Percentiles rank a stretch among this genome's conserved stretches.
Conservation (phyloP, 2,888 invertebrate species). For the Lasius platythorax region DNA sequence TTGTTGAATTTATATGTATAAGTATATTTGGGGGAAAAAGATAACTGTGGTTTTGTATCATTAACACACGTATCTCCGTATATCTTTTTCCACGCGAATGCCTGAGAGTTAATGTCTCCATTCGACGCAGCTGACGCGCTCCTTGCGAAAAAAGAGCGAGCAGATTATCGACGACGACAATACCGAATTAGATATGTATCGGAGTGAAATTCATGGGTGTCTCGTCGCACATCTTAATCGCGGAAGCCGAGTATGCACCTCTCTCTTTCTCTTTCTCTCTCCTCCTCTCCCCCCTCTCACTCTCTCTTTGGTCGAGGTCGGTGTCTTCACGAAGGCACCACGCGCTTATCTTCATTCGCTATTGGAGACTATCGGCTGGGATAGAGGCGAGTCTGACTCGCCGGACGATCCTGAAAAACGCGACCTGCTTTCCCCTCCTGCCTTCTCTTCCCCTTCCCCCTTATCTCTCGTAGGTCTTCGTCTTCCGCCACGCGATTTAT, state of each 20-base stretch:
- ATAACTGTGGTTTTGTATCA: neutral
- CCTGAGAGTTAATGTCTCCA: neutral
- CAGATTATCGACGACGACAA: conserved; percentile 71
- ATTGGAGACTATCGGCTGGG: conserved; percentile 33
- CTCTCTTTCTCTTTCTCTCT: neutral
- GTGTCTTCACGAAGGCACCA: conserved; percentile 53
- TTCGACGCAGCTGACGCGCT: neutral
- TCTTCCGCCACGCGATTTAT: conserved; percentile 55
- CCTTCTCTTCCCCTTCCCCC: neutral
- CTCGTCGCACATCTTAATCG: conserved; percentile 73
- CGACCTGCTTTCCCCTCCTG: neutral
- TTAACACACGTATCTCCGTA: neutral
- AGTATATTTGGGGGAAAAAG: neutral
- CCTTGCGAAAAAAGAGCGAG: conserved; percentile 23
- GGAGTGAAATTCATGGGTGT: conserved; percentile 67
- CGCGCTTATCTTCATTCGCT: conserved; percentile 40
- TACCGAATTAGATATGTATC: conserved; percentile 73
- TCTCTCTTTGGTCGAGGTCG: neutral
- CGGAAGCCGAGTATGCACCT: conserved; percentile 59
- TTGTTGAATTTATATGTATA: neutral
- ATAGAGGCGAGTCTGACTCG: conserved; percentile 3
- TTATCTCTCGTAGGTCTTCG: conserved; percentile 38
- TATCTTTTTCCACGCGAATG: neutral
- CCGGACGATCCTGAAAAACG: conserved; percentile 45
- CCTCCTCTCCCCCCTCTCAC: neutral